phyloP scores from a whole-genome alignment of 2,888 invertebrate species.

The Eupithecia subumbrata region DNA sequence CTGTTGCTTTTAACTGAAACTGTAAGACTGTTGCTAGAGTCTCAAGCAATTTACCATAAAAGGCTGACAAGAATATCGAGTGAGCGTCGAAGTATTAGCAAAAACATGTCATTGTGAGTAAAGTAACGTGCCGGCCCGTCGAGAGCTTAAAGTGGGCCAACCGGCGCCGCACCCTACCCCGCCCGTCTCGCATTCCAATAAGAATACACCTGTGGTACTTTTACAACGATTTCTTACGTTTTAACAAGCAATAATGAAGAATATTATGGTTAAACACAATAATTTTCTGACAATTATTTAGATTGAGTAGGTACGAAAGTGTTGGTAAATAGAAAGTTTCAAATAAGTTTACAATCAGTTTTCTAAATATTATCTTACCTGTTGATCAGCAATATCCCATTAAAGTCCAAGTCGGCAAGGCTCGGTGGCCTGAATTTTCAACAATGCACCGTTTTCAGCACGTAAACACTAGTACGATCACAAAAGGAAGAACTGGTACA shows the following conservation, averaged over 20 bases:
- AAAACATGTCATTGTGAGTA: constrained; percentile 30
- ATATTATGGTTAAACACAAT: not conserved
- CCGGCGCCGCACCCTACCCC: constrained; percentile 75
- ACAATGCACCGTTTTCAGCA: constrained; percentile 64
- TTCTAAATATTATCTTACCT: constrained; percentile 60
- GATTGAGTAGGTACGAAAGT: constrained; percentile 6
- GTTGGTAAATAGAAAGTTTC: constrained; percentile 35
- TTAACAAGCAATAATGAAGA: not conserved
- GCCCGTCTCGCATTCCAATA: constrained; percentile 60
- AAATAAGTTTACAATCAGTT: constrained; percentile 30
- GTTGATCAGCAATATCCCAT: constrained; percentile 81
- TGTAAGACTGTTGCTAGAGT: not conserved
- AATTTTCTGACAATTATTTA: not conserved
- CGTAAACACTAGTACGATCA: constrained; percentile 77
- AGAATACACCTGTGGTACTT: constrained; percentile 46
- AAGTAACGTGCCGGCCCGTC: constrained; percentile 39
- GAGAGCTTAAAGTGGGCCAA: constrained; percentile 67
- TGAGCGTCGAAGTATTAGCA: constrained; percentile 13
- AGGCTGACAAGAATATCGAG: constrained; percentile 10
- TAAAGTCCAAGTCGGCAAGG: constrained; percentile 70
- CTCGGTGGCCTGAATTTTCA: constrained; percentile 65
- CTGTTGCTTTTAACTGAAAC: not conserved
- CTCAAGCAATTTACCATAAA: not conserved
- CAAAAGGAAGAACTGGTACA: constrained; percentile 78
- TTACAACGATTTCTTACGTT: not conserved